Base-by-base conservation (phyloP, 2,797 vertebrate genomes). In the Myiotriccus ornatus region DNA sequence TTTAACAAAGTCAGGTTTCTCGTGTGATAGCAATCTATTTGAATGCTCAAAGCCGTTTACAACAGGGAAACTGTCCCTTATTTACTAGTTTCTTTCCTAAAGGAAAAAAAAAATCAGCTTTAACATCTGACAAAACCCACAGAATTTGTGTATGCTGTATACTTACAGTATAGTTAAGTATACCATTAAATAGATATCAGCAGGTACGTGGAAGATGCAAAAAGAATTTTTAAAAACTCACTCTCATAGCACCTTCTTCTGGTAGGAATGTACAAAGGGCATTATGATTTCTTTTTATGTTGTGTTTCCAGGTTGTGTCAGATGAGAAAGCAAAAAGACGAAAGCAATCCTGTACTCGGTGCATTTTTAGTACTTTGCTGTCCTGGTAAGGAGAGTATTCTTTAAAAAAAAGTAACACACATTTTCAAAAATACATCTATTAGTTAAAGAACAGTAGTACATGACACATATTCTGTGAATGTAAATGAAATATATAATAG, bases 1-100 rank as follows among this genome's bases (percentile, higher is more conserved):
- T 83, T 62, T 67, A 56, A 49, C 35, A 70, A 84, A 87, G n/a
- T 63, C 39, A 84, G 6, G 4, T 91, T 90, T 94, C 50, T 91
- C 74, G 10, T 59, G 30, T 81, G 64, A 79, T 64, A 37, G 23
- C 37, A 89, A 44, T 56, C 53, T 75, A 34, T n/a, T 79, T 85
- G 87, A 91, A 80, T 89, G 91, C 41, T 64, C 49, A 87, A 91
- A 91, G 49, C 56, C 35, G 68, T 25, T 75, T 84, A 41, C 47
- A 83, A 30, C 43, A 89, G 41, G 43, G 32, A 76, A 90, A 65
- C 32, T 64, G 28, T 77, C 28, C n/a, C 67, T 93, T 57, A 79
- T 92, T 78, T 70, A 96, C 73, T 25, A 35, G 3, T 75, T 95
- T 69, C 46, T 86, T 93, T 91, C 50, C 64, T 63, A 91, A 95